Base-by-base conservation (phyloP, 2,888 invertebrate genomes). In the Rhogogaster chlorosoma region DNA sequence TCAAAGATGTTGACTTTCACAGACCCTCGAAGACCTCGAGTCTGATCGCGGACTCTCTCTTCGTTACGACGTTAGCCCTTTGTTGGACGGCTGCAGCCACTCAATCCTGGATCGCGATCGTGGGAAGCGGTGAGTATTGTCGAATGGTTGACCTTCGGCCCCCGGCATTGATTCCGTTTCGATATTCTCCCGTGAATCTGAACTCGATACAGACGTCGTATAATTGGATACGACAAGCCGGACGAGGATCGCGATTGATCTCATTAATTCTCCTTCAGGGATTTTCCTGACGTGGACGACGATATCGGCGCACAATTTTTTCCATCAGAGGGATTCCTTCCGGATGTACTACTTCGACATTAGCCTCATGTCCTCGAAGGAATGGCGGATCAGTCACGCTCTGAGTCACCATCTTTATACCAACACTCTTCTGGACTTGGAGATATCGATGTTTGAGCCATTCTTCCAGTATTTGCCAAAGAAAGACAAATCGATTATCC, bases 391-490 rank as follows among this genome's bases (percentile, higher is more conserved):
- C 61, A 96, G 96, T 0, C 98, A 98, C 90, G 96, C 94, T 0
- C 91, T 98, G 67, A 97, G 97, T 53, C 98, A 98, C 92, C 98
- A 98, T 90, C 93, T 96, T 10, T 97, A 96, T 90, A 95, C 97
- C 0, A 98, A 98, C 91, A 97, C 97, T 0, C 93, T 96, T 5
- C 95, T 96, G 92, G 98, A 98, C 93, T 93, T 96, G 86, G 97
- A 98, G 91, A 94, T 97, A 18, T 95, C 96, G 80, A 93, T 95
- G 83, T 93, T 95, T 53, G 96, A 97, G 90, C 97, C 97, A 0
- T 91, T 96, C 57, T 91, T 97, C 0, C 94, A 95, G 75, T 97
- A 95, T 94, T 92, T 96, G 82, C 97, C 97, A 0, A 87, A 88
- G 1, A 78, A 87, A 6, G 91, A 95, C 73, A 96, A 96, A 91